These are phyloP conservation scores for Pedionomus torquatus DNA, from an alignment of 2,113 vertebrate species.

Conservation along the genomic window DNA sequence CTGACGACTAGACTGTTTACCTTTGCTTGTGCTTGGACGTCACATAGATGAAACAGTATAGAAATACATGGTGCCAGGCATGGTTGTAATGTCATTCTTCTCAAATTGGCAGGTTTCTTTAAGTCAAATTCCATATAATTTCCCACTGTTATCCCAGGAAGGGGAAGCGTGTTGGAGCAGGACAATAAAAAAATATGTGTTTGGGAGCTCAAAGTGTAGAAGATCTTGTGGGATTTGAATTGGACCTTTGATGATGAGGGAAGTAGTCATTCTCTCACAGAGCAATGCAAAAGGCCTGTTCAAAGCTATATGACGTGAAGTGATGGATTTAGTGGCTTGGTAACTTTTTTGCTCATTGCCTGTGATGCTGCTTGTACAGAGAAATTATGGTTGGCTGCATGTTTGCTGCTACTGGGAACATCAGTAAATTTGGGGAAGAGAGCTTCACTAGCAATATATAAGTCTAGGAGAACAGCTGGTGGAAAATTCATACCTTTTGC, in stretches of 20 bases:
- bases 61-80: background rate
- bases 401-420: background rate
- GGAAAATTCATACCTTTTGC: background rate
- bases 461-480: background rate
- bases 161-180: background rate
- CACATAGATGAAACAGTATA: background rate
- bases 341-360: background rate
- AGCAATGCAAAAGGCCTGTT: background rate
- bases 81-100: background rate
- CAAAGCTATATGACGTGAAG: background rate
- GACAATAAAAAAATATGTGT: background rate
- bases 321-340: background rate
- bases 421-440: background rate
- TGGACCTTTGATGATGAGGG: background rate
- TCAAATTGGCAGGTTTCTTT: background rate
- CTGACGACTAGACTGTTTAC: background rate
- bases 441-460: background rate
- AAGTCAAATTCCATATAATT: background rate
- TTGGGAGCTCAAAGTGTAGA: background rate
- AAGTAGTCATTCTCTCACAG: rapidly evolving
- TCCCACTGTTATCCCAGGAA: background rate
- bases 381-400: background rate
- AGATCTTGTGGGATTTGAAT: background rate
- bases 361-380: background rate
- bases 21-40: background rate